A percentile compares a stretch with the other conserved stretches of the same genome.
Conservation (phyloP, 2,888 invertebrate genomes). For the Archips xylosteana region DNA sequence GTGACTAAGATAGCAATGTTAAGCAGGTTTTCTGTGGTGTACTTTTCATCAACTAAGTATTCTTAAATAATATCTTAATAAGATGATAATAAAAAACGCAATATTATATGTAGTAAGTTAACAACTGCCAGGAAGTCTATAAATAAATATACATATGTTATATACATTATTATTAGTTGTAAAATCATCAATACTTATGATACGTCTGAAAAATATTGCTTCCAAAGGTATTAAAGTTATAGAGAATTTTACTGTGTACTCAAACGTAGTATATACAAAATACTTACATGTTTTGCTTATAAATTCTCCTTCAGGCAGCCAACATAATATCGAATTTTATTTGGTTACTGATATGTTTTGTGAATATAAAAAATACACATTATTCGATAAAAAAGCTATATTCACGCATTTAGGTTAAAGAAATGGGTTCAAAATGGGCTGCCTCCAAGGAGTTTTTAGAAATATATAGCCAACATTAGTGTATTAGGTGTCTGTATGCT, state of each 20-base stretch:
- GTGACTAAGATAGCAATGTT: not conserved
- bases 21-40: slow-evolving; percentile 10
- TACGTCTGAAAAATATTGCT: slow-evolving; percentile 79
- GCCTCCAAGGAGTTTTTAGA: slow-evolving; percentile 50
- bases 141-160: slow-evolving; percentile 82
- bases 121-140: slow-evolving; percentile 68
- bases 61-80: not conserved
- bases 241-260: slow-evolving; percentile 62
- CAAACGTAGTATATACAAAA: slow-evolving; percentile 40
- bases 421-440: slow-evolving; percentile 46
- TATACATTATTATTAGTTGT: slow-evolving; percentile 77
- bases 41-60: not conserved
- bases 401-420: slow-evolving; percentile 10
- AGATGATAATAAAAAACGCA: slow-evolving; percentile 7
- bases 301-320: slow-evolving; percentile 59
- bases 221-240: slow-evolving; percentile 73
- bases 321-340: slow-evolving; percentile 5
- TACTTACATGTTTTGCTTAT: slow-evolving; percentile 49
- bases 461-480: slow-evolving; percentile 26
- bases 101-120: slow-evolving; percentile 76
- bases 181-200: slow-evolving; percentile 77
- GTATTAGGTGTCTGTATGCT: slow-evolving; percentile 27
- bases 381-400: slow-evolving; percentile 4
- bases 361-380: not conserved
- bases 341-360: slow-evolving; percentile 1